Percentiles rank a stretch among this genome's conserved stretches.
Conservation (phyloP, 2,888 invertebrate species). For the Latrodectus hesperus region DNA sequence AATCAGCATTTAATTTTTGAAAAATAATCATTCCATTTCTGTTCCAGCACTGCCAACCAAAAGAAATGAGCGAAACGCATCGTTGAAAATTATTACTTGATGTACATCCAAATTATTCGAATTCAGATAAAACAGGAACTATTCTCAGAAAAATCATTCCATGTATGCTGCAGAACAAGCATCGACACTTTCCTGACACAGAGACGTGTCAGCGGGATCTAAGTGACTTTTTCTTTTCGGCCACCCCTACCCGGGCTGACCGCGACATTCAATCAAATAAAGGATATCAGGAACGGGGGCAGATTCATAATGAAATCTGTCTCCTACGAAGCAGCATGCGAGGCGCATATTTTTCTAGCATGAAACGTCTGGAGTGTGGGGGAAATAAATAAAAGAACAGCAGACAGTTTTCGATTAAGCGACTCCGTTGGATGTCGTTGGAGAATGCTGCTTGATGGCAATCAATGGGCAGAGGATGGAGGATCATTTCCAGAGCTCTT, state of each 20-base stretch:
- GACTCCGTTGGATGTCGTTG: constrained; percentile 3
- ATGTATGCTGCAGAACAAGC: not conserved
- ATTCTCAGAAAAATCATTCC: not conserved
- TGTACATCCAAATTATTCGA: too few relatives aligned
- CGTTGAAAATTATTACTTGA: too few relatives aligned
- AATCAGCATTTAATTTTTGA: too few relatives aligned
- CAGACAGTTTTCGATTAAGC: constrained; percentile 45
- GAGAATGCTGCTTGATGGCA: too few relatives aligned
- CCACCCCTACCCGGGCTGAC: not conserved
- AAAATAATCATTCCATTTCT: too few relatives aligned
- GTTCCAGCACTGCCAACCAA: too few relatives aligned
- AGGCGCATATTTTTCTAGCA: too few relatives aligned
- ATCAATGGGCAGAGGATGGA: too few relatives aligned
- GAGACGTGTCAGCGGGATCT: not conserved
- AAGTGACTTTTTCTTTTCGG: not conserved
- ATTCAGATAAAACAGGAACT: too few relatives aligned
- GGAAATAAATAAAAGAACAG: constrained; percentile 15
- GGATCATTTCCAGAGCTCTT: too few relatives aligned
- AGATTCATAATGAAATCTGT: constrained; percentile 38
- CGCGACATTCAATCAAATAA: not conserved
- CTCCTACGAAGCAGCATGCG: not conserved
- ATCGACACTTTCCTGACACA: not conserved
- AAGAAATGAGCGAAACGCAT: too few relatives aligned
- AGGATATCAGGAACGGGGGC: too few relatives aligned
- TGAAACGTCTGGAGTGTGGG: not conserved